Base-by-base conservation (phyloP, 92 coral and sea anemone species). In the Chrysogorgia sp. region DNA sequence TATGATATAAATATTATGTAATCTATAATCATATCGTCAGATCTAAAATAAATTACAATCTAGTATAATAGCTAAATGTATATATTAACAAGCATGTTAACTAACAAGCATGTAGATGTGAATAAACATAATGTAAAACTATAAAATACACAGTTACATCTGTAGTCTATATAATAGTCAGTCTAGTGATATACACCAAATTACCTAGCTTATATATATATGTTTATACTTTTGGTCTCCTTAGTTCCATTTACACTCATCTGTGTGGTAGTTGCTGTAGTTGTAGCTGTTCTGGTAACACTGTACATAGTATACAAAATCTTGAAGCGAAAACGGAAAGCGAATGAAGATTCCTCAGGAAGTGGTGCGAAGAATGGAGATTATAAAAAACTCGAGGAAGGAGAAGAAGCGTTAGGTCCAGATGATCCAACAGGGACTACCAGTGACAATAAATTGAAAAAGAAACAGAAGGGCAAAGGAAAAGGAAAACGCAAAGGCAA, bases 171-270 rank as follows among this genome's bases (percentile, higher is more conserved):
- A 7, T 47, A 2, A 2, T 47, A 7, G 53, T n/a, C n/a, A 6
- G 14, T 47, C 6, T 23, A 52, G 17, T 5, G 43, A 5, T 52
- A 20, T 52, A 52, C 6, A 5, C 7, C 21, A 17, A 52, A 5
- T 52, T 17, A 3, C 17, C 4, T 5, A 7, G 4, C 8, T 52
- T 17, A 52, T 10, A 28, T 17, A 67, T 7, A 26, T 2, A 22
- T 71, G 22, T 47, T 53, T 32, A 26, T 72, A 13, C 60, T n/a
- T n/a, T n/a, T n/a, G n/a, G n/a, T n/a, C n/a, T n/a, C n/a, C n/a
- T n/a, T n/a, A 69, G 76, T 72, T 72, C 79, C 79, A 72, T 23
- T 72, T 55, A 49, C 79, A 9, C 40, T 72, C 6, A 21, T 56
- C 14, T 64, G 21, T 20, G 65, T 34, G 14, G 65, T 56, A 17